phyloP scores from a whole-genome alignment of 2,797 vertebrate species.

The Muscicapa comitata region DNA sequence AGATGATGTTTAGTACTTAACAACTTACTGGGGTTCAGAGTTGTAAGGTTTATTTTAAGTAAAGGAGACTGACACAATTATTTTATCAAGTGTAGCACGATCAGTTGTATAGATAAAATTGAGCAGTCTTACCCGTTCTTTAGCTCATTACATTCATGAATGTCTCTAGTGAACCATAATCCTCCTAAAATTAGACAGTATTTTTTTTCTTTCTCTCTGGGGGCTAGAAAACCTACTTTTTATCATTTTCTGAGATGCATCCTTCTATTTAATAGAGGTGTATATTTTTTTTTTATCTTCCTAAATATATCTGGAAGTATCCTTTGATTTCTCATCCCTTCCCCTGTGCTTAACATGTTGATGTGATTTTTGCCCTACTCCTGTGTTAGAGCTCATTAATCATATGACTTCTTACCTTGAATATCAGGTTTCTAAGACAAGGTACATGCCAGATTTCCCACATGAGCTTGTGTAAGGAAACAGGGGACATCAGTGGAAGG shows the following conservation, averaged over 20 bases:
- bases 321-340: neutral
- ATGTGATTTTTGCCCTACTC: neutral
- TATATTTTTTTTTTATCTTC: neutral
- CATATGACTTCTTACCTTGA: neutral
- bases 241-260: neutral
- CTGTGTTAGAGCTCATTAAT: neutral
- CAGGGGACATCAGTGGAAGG: neutral
- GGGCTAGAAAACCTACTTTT: neutral
- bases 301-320: neutral
- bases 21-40: neutral
- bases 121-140: conserved; percentile 3
- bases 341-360: neutral
- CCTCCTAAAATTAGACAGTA: neutral
- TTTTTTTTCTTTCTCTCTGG: neutral
- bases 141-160: neutral
- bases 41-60: neutral
- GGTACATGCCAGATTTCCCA: neutral
- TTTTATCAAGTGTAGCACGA: neutral
- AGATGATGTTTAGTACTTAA: conserved; percentile 16
- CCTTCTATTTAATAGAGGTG: neutral
- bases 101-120: conserved; percentile 21
- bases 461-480: neutral
- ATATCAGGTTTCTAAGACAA: neutral
- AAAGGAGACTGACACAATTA: conserved; percentile 10
- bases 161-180: conserved; percentile 20